Base-by-base conservation (phyloP, 2,888 invertebrate genomes). In the Chloroclystis v-ata region DNA sequence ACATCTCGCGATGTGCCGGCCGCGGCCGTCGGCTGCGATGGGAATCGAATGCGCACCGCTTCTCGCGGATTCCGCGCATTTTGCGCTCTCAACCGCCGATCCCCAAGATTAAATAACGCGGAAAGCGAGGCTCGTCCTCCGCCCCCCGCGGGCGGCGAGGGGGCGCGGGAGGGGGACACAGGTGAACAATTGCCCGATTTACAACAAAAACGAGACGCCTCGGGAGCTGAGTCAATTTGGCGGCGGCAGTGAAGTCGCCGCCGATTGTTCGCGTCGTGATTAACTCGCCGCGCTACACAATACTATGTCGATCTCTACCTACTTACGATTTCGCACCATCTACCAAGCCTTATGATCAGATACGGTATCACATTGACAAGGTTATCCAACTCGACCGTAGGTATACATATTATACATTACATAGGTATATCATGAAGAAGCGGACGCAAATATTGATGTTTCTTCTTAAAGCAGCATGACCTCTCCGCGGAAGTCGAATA, bases 31-130 rank as follows among this genome's bases (percentile, higher is more conserved):
- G n/a, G n/a, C n/a, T n/a, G 47, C 78, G 74, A 76, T 81, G 82
- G 78, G 79, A 82, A 81, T 74, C 75, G 71, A 69, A 69, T 66
- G 75, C 74, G 65, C 72, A 61, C 64, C 65, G 62, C n/a, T n/a
- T n/a, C n/a, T n/a, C 63, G 69, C 56, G 60, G 65, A 82, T 80
- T 74, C 78, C 79, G 75, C 54, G 67, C 65, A 83, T 81, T 77
- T 71, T 70, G 66, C 52, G 63, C 68, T 65, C 5, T 49, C 16
- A 3, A 12, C 8, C 28, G 37, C 1, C 48, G 58, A 53, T 51
- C 25, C 51, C 39, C 40, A 41, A 40, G 63, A 60, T 63, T 62
- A 59, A 57, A 63, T 62, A 47, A 59, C 58, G 61, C 54, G 56
- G 61, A 57, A 63, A 67, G 68, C 70, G 61, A 67, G 71, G 68